Evolutionary conservation across 2,888 invertebrate species (phyloP).

Genomic region (Rosalia funebris): DNA sequence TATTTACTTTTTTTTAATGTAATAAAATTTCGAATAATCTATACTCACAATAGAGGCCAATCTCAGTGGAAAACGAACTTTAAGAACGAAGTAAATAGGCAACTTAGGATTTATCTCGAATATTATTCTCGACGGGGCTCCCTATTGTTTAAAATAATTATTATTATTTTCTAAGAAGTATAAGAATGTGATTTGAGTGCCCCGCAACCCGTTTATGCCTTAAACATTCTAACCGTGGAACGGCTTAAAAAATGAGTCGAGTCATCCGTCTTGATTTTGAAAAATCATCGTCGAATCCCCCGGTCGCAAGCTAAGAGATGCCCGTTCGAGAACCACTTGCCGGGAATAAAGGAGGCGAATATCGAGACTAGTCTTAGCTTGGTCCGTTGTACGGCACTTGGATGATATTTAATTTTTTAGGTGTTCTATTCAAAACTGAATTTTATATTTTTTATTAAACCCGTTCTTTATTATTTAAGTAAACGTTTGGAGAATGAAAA

Average conservation of each 20-base stretch:
- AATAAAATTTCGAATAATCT: conserved; percentile 55
- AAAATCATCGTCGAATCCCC: conserved; percentile 60
- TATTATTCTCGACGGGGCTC: conserved; percentile 59
- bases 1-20: conserved; percentile 45
- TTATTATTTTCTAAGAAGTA: conserved; percentile 55
- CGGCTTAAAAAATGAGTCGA: conserved; percentile 62
- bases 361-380: conserved; percentile 14
- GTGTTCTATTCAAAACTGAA: conserved; percentile 26
- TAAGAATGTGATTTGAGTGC: conserved; percentile 50
- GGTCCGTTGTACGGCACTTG: not conserved
- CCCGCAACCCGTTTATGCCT: conserved; percentile 3
- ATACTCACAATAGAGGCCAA: conserved; percentile 46
- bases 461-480: conserved; percentile 28
- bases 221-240: conserved; percentile 48
- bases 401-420: conserved; percentile 27
- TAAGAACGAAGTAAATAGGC: conserved; percentile 48
- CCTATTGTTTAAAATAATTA: conserved; percentile 65
- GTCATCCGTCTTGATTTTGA: conserved; percentile 65
- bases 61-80: conserved; percentile 52
- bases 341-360: conserved; percentile 23
- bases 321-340: conserved; percentile 39
- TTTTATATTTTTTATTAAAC: conserved; percentile 26
- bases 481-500: conserved; percentile 12
- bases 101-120: conserved; percentile 47
- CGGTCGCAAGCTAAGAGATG: conserved; percentile 37